Evolutionary conservation across 2,113 vertebrate species (phyloP), one percentile per base, ranked within the genome.

Genomic region (Telmatochromis sp.): DNA sequence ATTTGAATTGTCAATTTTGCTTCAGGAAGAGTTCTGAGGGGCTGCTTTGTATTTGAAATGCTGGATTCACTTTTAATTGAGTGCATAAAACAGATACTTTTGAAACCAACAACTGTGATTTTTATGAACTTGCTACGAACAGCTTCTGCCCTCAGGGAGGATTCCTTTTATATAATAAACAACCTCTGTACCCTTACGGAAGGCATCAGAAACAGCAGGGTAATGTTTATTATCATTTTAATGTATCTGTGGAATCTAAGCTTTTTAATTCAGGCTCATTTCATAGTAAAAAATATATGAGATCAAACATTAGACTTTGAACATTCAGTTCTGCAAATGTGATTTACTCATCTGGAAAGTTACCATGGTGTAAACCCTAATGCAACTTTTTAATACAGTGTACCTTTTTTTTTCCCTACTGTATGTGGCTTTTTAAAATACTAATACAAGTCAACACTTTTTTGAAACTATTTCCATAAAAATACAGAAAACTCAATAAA

Each of bases 1-100:
- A 89, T 90, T 87, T 87, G 91, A 86, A 89, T 87, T 87, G 92
- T 83, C 31, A 83, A 80, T 89, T 82, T 57, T 6, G 87, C 92
- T 92, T 84, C 82, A 83, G 93, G 87, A 84, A 5, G 42, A 65
- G 63, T 75, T 93, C 26, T 86, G 45, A 80, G 23, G 47, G 71
- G 51, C 81, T 45, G 82, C 10, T 79, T 73, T 53, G 33, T 80
- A 15, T 85, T 58, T 58, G 35, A 81, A 88, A 80, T 47, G 68
- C 47, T 80, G 57, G 37, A 84, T 87, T 71, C 45, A 31, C 9
- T 82, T 90, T 86, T 91, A 17, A 84, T 87, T 21, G 82, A 40
- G 81, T 54, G 21, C 63, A 79, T 12, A 45, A 80, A 92, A 80
- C 28, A 80, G 28, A 83, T 28, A 87, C 82, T 89, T 89, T 91